Evolutionary conservation across 2,888 invertebrate genomes (phyloP).

Genomic region (Caenorhabditis sulstoni): DNA sequence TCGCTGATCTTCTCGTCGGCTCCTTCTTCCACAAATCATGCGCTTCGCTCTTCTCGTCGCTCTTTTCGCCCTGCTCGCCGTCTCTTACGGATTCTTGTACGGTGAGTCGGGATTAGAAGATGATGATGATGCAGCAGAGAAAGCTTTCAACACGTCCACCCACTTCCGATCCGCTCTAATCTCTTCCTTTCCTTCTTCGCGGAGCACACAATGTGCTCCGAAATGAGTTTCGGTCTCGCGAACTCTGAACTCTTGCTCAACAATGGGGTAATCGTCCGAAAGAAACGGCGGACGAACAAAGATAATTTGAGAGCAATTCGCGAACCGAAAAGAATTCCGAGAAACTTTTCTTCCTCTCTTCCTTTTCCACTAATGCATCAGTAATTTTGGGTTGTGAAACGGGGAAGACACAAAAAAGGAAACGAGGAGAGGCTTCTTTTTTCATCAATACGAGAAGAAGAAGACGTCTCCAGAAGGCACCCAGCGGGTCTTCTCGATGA

Average conservation of each 20-base stretch:
- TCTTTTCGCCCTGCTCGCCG: slow-evolving; percentile 43
- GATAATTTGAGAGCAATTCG: slow-evolving; percentile 31
- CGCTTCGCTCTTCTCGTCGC: slow-evolving; percentile 41
- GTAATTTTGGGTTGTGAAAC: slow-evolving; percentile 25
- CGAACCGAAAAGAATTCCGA: slow-evolving; percentile 31
- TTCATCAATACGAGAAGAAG: slow-evolving; percentile 39
- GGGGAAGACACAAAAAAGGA: slow-evolving; percentile 16
- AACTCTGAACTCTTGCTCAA: slow-evolving; percentile 24
- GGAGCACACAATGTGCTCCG: neutral
- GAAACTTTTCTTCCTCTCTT: slow-evolving; percentile 22
- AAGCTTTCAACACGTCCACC: neutral
- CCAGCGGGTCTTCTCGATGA: neutral
- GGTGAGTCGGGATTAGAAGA: slow-evolving; percentile 17
- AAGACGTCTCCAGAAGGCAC: neutral
- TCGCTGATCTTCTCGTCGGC: neutral
- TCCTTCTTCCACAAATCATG: slow-evolving; percentile 27
- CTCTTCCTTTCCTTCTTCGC: neutral
- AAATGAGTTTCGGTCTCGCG: neutral
- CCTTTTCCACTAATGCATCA: slow-evolving; percentile 38
- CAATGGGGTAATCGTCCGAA: slow-evolving; percentile 31
- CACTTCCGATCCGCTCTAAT: too few species aligned
- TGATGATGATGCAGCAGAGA: neutral
- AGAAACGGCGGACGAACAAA: slow-evolving; percentile 20
- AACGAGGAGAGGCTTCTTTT: neutral
- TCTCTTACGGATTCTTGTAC: slow-evolving; percentile 48